phyloP scores from a whole-genome alignment of 1,140 invertebrate species.

The Epicauta chinensis region DNA sequence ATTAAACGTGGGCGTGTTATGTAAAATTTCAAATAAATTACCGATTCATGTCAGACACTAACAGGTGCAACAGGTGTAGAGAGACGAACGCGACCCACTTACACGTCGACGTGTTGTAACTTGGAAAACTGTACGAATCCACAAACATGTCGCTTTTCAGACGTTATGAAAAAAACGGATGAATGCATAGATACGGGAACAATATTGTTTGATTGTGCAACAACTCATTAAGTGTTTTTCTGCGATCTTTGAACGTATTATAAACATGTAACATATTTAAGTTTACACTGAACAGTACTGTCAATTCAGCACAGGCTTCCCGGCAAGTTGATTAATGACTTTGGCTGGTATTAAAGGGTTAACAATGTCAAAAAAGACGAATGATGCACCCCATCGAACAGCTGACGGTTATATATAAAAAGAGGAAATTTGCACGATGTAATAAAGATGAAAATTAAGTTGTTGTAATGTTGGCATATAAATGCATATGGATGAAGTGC shows the following conservation, averaged over 20 bases:
- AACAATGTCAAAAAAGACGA: constrained; percentile 20
- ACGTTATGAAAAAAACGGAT: no score
- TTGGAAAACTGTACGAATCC: no score
- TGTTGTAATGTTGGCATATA: no score
- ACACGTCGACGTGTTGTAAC: no score
- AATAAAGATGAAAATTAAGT: no score
- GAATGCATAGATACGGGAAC: no score
- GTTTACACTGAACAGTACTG: neutral
- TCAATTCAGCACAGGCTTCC: constrained; percentile 4
- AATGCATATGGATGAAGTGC: no score
- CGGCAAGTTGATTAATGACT: constrained; percentile 13
- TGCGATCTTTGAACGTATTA: constrained; percentile 2
- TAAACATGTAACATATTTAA: constrained; percentile 8
- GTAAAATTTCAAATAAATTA: constrained; percentile 10
- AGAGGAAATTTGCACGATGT: no score
- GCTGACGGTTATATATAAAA: constrained; percentile 2
- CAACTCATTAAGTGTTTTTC: no score
- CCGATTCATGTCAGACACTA: constrained; percentile 2
- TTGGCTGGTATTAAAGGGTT: constrained; percentile 17
- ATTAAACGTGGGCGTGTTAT: neutral
- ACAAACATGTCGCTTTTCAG: no score
- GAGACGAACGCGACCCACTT: neutral
- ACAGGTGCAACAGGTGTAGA: constrained; percentile 14
- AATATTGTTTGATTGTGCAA: no score
- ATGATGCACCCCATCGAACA: constrained; percentile 10